Percentiles rank a stretch among this genome's conserved stretches.
phyloP scores from a whole-genome alignment of 2,797 vertebrate species.

The Tenualosa thibaudeaui region DNA sequence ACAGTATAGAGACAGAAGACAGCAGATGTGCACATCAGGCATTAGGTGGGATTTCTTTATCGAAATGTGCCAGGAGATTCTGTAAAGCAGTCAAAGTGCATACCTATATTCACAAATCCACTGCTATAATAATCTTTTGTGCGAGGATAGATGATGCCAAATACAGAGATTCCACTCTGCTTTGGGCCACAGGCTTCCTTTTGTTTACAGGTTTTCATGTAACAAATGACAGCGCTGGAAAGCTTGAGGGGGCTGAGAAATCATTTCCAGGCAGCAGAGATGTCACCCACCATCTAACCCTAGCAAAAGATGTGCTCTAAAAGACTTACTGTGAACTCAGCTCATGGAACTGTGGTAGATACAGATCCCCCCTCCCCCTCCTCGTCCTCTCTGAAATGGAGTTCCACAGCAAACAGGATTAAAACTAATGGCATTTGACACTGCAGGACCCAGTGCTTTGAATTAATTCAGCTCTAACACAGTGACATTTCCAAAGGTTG shows the following conservation, averaged over 20 bases:
- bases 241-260: constrained; percentile 30
- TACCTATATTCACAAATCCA: not conserved
- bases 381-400: constrained; percentile 58
- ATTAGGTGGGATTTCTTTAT: not conserved
- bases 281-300: constrained; percentile 44
- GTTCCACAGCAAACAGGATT: constrained; percentile 75
- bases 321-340: constrained; percentile 63
- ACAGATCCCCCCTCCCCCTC: constrained; percentile 67
- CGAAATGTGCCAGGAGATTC: not conserved
- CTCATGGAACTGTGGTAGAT: constrained; percentile 60
- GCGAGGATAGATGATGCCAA: not conserved
- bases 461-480: constrained; percentile 71
- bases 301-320: constrained; percentile 58
- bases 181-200: not conserved
- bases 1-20: not conserved
- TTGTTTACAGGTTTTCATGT: not conserved
- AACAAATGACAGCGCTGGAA: constrained; percentile 28
- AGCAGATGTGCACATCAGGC: not conserved
- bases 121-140: not conserved
- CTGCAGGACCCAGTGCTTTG: constrained; percentile 64
- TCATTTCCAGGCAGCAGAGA: constrained; percentile 25
- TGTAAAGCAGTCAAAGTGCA: not conserved
- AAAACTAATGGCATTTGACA: constrained; percentile 79
- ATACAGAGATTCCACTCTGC: not conserved
- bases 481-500: constrained; percentile 81